Conservation (phyloP, 1,140 invertebrate species). For the Holcopasites calliopsidis region DNA sequence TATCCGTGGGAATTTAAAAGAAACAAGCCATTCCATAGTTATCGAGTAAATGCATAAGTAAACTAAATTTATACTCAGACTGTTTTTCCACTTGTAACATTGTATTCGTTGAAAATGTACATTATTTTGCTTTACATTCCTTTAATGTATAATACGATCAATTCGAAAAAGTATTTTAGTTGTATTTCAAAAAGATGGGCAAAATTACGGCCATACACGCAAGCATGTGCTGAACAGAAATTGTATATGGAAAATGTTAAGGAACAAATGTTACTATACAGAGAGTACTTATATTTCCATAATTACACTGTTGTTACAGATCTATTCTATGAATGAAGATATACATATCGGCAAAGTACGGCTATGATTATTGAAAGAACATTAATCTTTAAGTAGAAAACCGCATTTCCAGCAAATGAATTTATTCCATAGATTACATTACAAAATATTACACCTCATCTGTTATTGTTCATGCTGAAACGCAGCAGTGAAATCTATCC, state of each 20-base stretch:
- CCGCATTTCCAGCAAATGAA: conserved; percentile 53
- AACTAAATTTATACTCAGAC: background rate
- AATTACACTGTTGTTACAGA: conserved; percentile 48
- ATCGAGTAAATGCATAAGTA: background rate
- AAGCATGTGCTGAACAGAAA: background rate
- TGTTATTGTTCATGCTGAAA: conserved; percentile 18
- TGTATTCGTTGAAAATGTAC: background rate
- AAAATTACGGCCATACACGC: background rate
- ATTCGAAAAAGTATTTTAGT: background rate
- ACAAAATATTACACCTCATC: conserved; percentile 52
- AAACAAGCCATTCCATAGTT: background rate
- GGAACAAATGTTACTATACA: conserved; percentile 26
- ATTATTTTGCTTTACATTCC: background rate
- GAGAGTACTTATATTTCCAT: conserved; percentile 41
- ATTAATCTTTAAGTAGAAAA: conserved; percentile 50
- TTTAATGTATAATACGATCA: background rate
- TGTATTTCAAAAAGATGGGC: background rate
- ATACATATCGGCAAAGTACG: conserved; percentile 45
- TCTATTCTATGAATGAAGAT: conserved; percentile 47
- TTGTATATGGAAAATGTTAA: background rate
- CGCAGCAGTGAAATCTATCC: conserved; percentile 19
- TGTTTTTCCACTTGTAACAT: background rate
- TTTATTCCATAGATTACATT: conserved; percentile 51
- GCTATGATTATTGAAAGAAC: conserved; percentile 14
- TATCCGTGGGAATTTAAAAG: too few relatives aligned